Evolutionary conservation across 92 coral and sea anemone genomes (phyloP).

Genomic region (Parazoanthus swiftii): DNA sequence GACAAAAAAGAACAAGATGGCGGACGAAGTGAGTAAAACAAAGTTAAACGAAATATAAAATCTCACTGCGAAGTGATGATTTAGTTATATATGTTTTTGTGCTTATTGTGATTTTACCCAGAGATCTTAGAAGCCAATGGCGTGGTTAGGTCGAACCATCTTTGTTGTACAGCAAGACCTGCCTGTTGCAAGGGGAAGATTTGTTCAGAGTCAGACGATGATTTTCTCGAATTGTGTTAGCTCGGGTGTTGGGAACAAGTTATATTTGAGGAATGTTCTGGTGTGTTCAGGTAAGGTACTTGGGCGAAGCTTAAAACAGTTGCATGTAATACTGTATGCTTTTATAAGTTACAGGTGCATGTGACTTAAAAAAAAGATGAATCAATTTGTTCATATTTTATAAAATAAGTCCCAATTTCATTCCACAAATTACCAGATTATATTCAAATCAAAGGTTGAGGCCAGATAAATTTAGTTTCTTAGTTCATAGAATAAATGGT

Average conservation of each 20-base stretch:
- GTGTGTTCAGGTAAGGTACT: conserved; percentile 18
- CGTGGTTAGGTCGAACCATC: conserved; percentile 19
- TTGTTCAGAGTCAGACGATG: not conserved
- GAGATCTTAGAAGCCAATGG: not conserved
- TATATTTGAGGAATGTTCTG: conserved; percentile 1
- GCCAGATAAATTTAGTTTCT: too few relatives aligned
- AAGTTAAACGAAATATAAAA: not conserved
- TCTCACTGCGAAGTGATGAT: not conserved
- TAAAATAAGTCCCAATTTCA: too few relatives aligned
- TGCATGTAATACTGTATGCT: not conserved
- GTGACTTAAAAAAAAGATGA: too few relatives aligned
- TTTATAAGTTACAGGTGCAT: too few relatives aligned
- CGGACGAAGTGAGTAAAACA: conserved; percentile 28
- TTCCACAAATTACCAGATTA: too few relatives aligned
- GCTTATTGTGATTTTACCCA: not conserved
- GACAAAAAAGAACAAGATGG: conserved; percentile 23
- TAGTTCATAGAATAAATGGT: too few relatives aligned
- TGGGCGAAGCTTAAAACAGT: not conserved
- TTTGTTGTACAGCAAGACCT: conserved; percentile 22
- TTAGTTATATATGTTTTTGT: not conserved
- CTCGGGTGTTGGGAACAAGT: not conserved
- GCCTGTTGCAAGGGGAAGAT: not conserved
- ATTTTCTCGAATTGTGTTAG: conserved; percentile 22
- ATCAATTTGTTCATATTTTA: too few relatives aligned
- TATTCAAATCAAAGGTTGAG: too few relatives aligned